Percentiles rank a stretch among this genome's conserved stretches.
Conservation (phyloP, 2,113 vertebrate genomes). For the Psittacula cyanocephala region DNA sequence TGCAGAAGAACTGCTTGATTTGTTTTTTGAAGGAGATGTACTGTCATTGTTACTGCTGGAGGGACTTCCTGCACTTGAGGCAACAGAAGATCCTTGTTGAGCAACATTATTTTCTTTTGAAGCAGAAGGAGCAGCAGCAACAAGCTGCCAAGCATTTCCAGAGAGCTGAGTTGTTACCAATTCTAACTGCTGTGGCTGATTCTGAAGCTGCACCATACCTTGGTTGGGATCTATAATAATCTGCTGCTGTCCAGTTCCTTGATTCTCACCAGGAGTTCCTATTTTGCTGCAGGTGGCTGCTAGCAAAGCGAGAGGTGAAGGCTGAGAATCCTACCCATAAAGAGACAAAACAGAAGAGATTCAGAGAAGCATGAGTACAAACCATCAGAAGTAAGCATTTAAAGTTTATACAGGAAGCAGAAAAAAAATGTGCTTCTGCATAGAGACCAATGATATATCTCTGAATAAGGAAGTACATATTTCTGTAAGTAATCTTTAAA, state of each 20-base stretch:
- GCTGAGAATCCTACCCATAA: constrained; percentile 91
- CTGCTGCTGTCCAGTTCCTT: constrained; percentile 86
- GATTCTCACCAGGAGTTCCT: constrained; percentile 89
- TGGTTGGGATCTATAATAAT: constrained; percentile 93
- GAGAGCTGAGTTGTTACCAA: constrained; percentile 94
- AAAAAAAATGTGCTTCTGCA: not conserved
- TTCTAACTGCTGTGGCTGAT: constrained; percentile 92
- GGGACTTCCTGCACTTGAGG: constrained; percentile 75
- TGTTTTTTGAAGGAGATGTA: constrained; percentile 85
- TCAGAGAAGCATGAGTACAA: constrained; percentile 73
- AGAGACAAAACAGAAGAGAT: constrained; percentile 73
- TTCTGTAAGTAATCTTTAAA: constrained; percentile 30
- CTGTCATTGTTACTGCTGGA: constrained; percentile 82
- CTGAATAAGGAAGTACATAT: constrained; percentile 40
- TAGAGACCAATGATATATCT: not conserved
- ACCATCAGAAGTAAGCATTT: constrained; percentile 38
- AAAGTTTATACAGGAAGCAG: constrained; percentile 44
- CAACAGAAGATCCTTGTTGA: constrained; percentile 79
- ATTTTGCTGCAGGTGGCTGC: constrained; percentile 99
- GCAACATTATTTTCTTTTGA: constrained; percentile 88
- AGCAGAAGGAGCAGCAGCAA: constrained; percentile 86
- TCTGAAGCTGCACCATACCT: constrained; percentile 92
- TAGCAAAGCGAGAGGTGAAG: constrained; percentile 95
- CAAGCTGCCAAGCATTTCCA: constrained; percentile 96
- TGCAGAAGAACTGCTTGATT: constrained; percentile 72